Evolutionary conservation across 2,888 invertebrate species (phyloP).

Genomic region (Eupelmus urozonus): DNA sequence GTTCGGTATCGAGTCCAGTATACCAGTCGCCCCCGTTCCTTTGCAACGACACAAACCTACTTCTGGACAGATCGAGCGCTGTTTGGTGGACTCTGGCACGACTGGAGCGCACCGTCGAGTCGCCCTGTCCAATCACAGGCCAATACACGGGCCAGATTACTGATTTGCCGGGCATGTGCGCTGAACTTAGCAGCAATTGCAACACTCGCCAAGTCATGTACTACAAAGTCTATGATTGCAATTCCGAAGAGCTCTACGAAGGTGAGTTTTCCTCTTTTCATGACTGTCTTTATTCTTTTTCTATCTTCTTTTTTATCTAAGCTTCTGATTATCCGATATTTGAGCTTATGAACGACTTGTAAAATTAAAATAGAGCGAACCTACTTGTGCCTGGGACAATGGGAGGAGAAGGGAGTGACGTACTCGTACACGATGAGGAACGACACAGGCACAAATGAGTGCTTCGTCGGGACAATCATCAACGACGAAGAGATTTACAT

Average conservation of each 20-base stretch:
- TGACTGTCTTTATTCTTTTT: background rate
- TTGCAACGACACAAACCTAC: constrained; percentile 77
- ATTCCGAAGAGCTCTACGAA: constrained; percentile 81
- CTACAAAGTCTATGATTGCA: constrained; percentile 82
- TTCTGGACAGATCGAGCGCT: constrained; percentile 36
- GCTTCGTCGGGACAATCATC: constrained; percentile 82
- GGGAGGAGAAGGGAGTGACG: constrained; percentile 81
- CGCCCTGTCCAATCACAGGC: constrained; percentile 83
- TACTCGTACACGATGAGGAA: constrained; percentile 83
- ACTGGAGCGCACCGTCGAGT: constrained; percentile 76
- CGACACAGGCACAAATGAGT: constrained; percentile 82
- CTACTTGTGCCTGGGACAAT: constrained; percentile 83
- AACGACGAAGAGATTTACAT: constrained; percentile 82
- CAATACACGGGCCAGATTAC: constrained; percentile 83
- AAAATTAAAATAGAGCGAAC: constrained; percentile 79
- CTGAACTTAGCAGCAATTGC: constrained; percentile 83
- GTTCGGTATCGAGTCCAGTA: constrained; percentile 72
- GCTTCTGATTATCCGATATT: background rate
- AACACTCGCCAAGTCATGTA: constrained; percentile 83
- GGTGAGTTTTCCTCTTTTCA: constrained; percentile 71
- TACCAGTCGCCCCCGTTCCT: constrained; percentile 75
- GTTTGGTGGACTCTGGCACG: constrained; percentile 68
- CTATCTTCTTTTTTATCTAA: background rate
- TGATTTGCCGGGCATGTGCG: constrained; percentile 81
- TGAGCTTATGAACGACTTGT: constrained; percentile 5